These are phyloP conservation scores for Pollicipes pollicipes DNA, from an alignment of 1,140 invertebrate genomes.

Conservation along the genomic window DNA sequence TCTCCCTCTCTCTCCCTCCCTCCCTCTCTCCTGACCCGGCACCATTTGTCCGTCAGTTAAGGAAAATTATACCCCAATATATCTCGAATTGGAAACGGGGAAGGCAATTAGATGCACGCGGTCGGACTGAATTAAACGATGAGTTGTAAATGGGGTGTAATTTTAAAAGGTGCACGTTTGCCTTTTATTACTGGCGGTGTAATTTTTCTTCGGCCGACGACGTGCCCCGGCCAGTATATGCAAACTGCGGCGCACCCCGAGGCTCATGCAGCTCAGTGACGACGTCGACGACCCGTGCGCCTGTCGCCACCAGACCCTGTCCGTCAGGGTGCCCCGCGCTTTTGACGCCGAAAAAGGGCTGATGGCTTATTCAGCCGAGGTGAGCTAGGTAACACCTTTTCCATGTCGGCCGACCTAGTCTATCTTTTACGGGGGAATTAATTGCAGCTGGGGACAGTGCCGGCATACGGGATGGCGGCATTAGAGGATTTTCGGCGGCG, in stretches of 20 bases:
- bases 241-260: background rate
- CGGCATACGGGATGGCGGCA: background rate
- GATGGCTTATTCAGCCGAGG: background rate
- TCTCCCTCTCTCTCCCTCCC: too few species aligned
- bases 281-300: too few species aligned
- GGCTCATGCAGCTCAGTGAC: background rate
- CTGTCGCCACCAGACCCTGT: too few species aligned
- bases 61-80: background rate
- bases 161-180: slow-evolving; percentile 2
- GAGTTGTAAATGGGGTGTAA: slow-evolving; percentile 1
- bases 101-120: background rate
- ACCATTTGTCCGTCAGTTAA: background rate
- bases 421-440: slow-evolving; percentile 2
- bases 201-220: background rate
- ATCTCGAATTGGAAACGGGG: background rate
- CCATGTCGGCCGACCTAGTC: background rate
- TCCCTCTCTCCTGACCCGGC: too few species aligned
- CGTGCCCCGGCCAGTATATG: background rate
- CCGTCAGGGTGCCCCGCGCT: too few species aligned
- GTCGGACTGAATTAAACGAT: background rate
- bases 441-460: background rate
- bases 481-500: background rate
- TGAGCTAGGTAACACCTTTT: background rate
- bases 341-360: background rate
- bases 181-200: slow-evolving; percentile 1